Evolutionary conservation across 2,888 invertebrate genomes (phyloP), one percentile per base, ranked within the genome.

Genomic region (Digitonthophagus gazella): DNA sequence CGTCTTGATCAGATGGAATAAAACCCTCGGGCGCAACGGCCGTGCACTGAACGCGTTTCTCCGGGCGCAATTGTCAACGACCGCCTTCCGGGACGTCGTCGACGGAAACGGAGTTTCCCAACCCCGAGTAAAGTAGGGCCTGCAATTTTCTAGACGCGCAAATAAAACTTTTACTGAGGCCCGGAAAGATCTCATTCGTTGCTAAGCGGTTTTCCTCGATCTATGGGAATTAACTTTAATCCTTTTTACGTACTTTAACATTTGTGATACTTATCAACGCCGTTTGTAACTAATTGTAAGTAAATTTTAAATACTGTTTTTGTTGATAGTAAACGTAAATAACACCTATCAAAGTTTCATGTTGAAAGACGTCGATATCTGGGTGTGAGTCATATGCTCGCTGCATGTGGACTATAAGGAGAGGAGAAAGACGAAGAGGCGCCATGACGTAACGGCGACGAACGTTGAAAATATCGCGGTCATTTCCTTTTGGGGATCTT

Each of bases 1-100:
- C 67, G 67, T 67, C 63, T 67, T 63, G 63, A 63, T 67, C 67
- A 67, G 67, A 67, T 63, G 61, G 58, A 67, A 61, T 67, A 67
- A 61, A 67, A 44, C 58, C 28, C 28, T 44, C 11, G 28, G 28
- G 28, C 28, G 28, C 28, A 44, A 44, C 28, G 28, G 28, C 28
- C 28, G 28, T 44, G 28, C 28, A 44, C 28, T 8, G 28, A 44
- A 44, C 28, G 28, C 28, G 28, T 44, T 44, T 44, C 28, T 44
- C 28, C 28, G 28, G 28, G 28, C 28, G 28, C 28, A 44, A 44
- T 44, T 44, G 28, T 44, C 28, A 44, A 44, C 28, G 28, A 44
- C 28, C 28, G 28, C 28, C 28, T 44, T 44, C 28, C 28, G 28
- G 28, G 28, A 44, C 28, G 11, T 44, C 28, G 11, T 44, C 28